Base-by-base conservation (phyloP, 2,113 vertebrate species). In the Scomber colias region DNA sequence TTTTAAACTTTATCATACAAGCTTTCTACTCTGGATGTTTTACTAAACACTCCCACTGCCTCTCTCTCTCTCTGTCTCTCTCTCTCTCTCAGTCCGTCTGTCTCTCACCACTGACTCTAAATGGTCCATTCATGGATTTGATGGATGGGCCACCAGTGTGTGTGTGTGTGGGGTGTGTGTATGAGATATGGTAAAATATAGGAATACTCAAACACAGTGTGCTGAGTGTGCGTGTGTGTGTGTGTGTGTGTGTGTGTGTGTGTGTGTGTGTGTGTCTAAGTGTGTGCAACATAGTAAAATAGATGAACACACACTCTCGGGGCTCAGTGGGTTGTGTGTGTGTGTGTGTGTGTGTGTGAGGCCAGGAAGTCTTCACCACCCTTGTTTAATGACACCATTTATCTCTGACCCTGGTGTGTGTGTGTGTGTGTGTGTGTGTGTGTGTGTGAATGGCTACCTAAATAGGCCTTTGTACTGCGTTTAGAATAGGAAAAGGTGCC, bases 341-440 rank as follows among this genome's bases (percentile, higher is more conserved):
- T 75, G 70, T 62, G 51, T 66, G 62, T 40, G 35, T 75, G 70
- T 62, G 51, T 66, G 44, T 45, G 66, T 65, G 63, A 80, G 64
- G 63, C 14, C 50, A 78, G 83, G 65, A 91, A 73, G 79, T 75
- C 70, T 51, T 81, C 73, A 80, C 44, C 56, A 63, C 55, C 31
- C 69, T 67, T 77, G 60, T 84, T 87, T 85, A 85, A 90, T 87
- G 83, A 87, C 74, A 73, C 79, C 49, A 82, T 87, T 91, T 83
- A 90, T 89, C 83, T 86, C 65, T 56, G 71, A 84, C 63, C 59
- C 64, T 14, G 17, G 60, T 68, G 56, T 64, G 65, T 63, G 67
- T 57, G 60, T 59, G 71, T 59, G 55, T 40, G 35, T 40, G 35
- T 40, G 35, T 40, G 31, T 35, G 31, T 7, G 31, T 35, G 24